Conservation (phyloP, 1,140 invertebrate species). For the Bombyx mori region DNA sequence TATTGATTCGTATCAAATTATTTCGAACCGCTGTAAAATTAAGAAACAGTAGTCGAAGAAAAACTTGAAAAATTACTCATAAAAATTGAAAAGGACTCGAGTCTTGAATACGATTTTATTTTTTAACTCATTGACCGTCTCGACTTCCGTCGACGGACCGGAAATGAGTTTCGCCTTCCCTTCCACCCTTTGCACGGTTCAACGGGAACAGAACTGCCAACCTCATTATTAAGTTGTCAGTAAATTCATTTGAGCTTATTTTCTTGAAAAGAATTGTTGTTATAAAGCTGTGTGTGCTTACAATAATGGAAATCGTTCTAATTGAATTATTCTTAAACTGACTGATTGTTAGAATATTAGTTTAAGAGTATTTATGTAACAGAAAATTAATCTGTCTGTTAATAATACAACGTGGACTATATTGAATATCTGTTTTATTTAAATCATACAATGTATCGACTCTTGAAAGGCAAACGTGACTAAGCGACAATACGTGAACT, state of each 20-base stretch:
- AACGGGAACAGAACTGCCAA: conserved; percentile 37
- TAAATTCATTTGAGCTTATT: conserved; percentile 31
- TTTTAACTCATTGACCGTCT: conserved; percentile 48
- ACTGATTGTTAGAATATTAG: too few relatives aligned
- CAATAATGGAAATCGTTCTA: too few relatives aligned
- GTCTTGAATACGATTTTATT: conserved; percentile 55
- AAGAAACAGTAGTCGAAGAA: not conserved
- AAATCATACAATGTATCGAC: too few relatives aligned
- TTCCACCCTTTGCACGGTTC: conserved; percentile 11
- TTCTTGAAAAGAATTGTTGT: not conserved
- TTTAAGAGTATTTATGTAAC: too few relatives aligned
- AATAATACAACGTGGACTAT: too few relatives aligned
- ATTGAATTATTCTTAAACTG: too few relatives aligned
- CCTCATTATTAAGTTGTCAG: conserved; percentile 52
- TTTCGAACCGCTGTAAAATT: not conserved
- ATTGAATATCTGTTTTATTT: too few relatives aligned
- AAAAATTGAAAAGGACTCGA: conserved; percentile 8
- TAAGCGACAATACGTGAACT: too few relatives aligned
- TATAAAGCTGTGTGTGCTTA: too few relatives aligned
- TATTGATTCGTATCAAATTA: conserved; percentile 1
- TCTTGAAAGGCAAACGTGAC: too few relatives aligned
- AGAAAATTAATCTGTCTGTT: too few relatives aligned
- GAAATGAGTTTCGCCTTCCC: conserved; percentile 54
- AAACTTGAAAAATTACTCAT: not conserved
- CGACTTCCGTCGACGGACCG: conserved; percentile 46